Percentiles rank a stretch among this genome's conserved stretches.
phyloP scores from a whole-genome alignment of 2,797 vertebrate species.

The Brachyrhaphis roseni region DNA sequence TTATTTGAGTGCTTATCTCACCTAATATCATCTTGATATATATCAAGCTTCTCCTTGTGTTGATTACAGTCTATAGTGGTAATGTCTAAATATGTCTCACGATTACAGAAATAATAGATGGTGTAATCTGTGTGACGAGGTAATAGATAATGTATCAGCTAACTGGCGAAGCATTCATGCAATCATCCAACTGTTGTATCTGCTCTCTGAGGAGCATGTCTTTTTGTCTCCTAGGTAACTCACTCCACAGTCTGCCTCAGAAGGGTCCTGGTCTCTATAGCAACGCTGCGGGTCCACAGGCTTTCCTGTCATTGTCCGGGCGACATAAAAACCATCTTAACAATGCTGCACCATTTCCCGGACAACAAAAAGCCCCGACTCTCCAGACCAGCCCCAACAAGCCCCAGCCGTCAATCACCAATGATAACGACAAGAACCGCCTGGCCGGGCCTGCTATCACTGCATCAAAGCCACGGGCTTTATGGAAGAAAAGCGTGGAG shows the following conservation, averaged over 20 bases:
- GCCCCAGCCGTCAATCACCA: conserved; percentile 88
- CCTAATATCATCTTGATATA: background rate
- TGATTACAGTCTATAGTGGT: conserved; percentile 18
- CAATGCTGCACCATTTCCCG: conserved; percentile 88
- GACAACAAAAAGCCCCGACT: conserved; percentile 79
- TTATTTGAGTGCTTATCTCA: background rate
- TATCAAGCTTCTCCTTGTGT: conserved; percentile 41
- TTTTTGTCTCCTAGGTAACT: conserved; percentile 80
- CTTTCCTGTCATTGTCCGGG: conserved; percentile 84
- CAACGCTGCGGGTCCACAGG: conserved; percentile 89
- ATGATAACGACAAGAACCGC: conserved; percentile 78
- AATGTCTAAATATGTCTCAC: conserved; percentile 2
- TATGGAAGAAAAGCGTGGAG: conserved; percentile 97
- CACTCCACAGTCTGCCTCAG: conserved; percentile 86
- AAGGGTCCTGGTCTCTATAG: conserved; percentile 92
- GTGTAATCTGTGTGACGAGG: conserved; percentile 14
- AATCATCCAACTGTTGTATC: conserved; percentile 58
- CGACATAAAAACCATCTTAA: conserved; percentile 95
- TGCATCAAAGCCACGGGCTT: conserved; percentile 89
- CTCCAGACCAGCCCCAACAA: conserved; percentile 89
- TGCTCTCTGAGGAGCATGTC: conserved; percentile 68
- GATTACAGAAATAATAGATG: conserved; percentile 47
- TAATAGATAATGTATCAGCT: conserved; percentile 44
- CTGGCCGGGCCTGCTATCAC: conserved; percentile 67
- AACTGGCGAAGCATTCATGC: conserved; percentile 48